Evolutionary conservation across 1,140 invertebrate species (phyloP).

Genomic region (Drosophila nikananu): DNA sequence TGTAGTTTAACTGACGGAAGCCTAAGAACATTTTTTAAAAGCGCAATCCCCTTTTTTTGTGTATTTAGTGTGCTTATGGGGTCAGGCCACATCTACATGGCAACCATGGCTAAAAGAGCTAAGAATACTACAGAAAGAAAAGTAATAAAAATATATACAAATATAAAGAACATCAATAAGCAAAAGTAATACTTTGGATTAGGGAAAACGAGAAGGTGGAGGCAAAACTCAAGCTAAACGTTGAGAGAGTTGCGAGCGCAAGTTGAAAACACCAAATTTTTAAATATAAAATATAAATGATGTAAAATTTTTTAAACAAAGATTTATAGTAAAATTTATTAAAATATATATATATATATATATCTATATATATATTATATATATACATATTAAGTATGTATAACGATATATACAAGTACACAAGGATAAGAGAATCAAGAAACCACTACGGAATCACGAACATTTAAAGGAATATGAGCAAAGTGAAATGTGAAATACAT

Average conservation of each 20-base stretch:
- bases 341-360: slow-evolving; percentile 51
- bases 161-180: not conserved
- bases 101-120: slow-evolving; percentile 41
- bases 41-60: slow-evolving; percentile 35
- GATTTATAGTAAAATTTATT: slow-evolving; percentile 84
- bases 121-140: slow-evolving; percentile 19
- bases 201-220: slow-evolving; percentile 44
- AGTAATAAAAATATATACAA: not conserved
- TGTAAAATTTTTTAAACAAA: slow-evolving; percentile 75
- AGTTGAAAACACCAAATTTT: slow-evolving; percentile 80
- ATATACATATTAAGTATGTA: slow-evolving; percentile 35
- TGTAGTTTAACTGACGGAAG: slow-evolving; percentile 54
- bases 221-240: slow-evolving; percentile 29
- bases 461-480: slow-evolving; percentile 33
- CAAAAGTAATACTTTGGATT: slow-evolving; percentile 20
- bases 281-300: slow-evolving; percentile 59
- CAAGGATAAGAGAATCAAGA: slow-evolving; percentile 33
- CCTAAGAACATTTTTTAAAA: slow-evolving; percentile 46
- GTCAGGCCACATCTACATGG: slow-evolving; percentile 79
- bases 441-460: slow-evolving; percentile 25
- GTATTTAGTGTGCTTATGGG: slow-evolving; percentile 42
- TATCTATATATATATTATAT: slow-evolving; percentile 50
- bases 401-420: slow-evolving; percentile 43
- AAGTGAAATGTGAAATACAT: slow-evolving; percentile 76
- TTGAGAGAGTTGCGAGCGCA: slow-evolving; percentile 49